phyloP scores from a whole-genome alignment of 2,888 invertebrate species.

The Chalcosyrphus nemorum region DNA sequence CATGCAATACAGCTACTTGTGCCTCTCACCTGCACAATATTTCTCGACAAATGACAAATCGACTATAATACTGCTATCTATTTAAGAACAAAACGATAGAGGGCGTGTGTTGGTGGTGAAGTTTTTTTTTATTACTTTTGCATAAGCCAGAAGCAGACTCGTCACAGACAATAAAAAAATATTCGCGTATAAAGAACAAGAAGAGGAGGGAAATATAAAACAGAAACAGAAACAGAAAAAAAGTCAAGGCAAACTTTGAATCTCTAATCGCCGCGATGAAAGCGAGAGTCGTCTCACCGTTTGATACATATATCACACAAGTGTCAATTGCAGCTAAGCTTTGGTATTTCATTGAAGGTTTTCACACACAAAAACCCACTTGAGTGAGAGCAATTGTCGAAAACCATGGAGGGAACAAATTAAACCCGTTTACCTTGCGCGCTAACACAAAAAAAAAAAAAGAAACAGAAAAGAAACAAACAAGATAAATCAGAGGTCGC shows the following conservation, averaged over 20 bases:
- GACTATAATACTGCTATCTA: neutral
- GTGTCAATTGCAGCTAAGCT: constrained; percentile 7
- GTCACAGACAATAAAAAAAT: constrained; percentile 9
- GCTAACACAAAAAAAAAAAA: constrained; percentile 30
- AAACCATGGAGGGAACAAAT: constrained; percentile 15
- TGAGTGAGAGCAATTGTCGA: constrained; percentile 27
- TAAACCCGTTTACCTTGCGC: constrained; percentile 61
- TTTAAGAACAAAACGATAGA: neutral
- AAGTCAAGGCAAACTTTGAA: constrained; percentile 56
- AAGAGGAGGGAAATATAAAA: neutral
- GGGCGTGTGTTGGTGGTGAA: constrained; percentile 28
- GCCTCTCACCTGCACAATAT: constrained; percentile 39
- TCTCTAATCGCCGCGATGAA: constrained; percentile 12
- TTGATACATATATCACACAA: constrained; percentile 10
- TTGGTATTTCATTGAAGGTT: constrained; percentile 4
- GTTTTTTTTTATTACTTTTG: neutral
- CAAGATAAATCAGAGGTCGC: constrained; percentile 56
- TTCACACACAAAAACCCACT: neutral
- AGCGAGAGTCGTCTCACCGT: constrained; percentile 16
- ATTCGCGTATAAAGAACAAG: constrained; percentile 12
- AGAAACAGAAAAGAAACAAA: constrained; percentile 41
- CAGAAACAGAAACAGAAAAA: constrained; percentile 2
- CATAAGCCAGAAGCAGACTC: neutral
- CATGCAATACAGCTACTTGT: neutral
- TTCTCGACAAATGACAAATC: constrained; percentile 28